These are phyloP conservation scores for Varanus komodoensis DNA, from an alignment of 2,113 vertebrate species.

Conservation along the genomic window DNA sequence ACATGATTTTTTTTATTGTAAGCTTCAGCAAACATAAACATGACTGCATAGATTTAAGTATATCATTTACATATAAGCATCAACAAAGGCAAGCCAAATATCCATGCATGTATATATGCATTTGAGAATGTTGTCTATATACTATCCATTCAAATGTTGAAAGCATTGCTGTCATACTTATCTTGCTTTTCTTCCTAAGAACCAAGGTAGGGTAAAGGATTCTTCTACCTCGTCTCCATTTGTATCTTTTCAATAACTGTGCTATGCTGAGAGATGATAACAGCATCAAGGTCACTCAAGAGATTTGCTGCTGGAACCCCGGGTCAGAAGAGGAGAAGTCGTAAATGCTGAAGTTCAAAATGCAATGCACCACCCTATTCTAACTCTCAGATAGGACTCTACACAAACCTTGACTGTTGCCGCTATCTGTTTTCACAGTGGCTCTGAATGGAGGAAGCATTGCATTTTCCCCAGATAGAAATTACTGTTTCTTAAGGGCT, in stretches of 20 bases:
- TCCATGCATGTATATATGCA: no score
- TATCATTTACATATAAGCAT: no score
- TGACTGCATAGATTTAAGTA: no score
- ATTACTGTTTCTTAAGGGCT: neutral
- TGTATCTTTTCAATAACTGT: neutral
- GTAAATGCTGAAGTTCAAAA: no score
- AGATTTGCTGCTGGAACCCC: neutral
- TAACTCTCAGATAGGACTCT: neutral
- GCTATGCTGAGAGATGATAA: neutral
- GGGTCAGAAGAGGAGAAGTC: neutral
- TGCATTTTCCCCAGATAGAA: neutral
- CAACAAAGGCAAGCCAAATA: no score
- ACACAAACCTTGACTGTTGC: neutral
- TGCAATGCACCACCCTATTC: no score
- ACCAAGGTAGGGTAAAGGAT: neutral
- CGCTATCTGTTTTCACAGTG: conserved; percentile 12
- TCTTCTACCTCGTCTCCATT: neutral
- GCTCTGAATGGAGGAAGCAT: neutral
- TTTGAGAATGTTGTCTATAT: no score
- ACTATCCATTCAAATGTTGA: no score
- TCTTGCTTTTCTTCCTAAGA: neutral
- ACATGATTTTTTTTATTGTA: no score
- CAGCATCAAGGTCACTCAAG: neutral
- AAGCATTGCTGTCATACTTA: neutral
- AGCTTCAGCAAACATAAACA: no score